Percentiles rank a stretch among this genome's conserved stretches.
These are phyloP conservation scores for Heliconius nattereri DNA, from an alignment of 1,140 invertebrate species.

Conservation along the genomic window DNA sequence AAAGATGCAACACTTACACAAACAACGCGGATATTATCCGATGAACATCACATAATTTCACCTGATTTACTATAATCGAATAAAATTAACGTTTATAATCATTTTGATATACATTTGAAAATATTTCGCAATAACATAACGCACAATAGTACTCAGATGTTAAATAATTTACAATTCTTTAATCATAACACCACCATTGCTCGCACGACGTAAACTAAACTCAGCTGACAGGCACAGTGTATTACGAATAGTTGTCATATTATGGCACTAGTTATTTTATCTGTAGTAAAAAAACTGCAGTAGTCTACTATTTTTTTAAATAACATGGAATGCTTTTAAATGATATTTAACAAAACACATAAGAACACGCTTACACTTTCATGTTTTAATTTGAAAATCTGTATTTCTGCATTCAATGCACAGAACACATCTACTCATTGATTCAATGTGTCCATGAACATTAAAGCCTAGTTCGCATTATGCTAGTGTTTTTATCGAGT, in stretches of 20 bases:
- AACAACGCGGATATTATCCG: slow-evolving; percentile 30
- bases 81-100: slow-evolving; percentile 20
- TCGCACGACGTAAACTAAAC: slow-evolving; percentile 58
- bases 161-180: slow-evolving; percentile 39
- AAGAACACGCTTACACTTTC: no score
- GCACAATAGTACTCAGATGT: slow-evolving; percentile 34
- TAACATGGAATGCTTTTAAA: no score
- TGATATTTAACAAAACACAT: no score
- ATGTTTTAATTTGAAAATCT: no score
- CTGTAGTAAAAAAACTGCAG: neutral
- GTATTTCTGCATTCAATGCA: no score
- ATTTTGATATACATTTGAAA: slow-evolving; percentile 19
- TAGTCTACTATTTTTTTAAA: neutral
- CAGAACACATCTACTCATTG: no score
- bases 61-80: slow-evolving; percentile 5
- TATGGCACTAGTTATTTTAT: slow-evolving; percentile 5
- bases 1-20: slow-evolving; percentile 61
- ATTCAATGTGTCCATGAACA: no score
- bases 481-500: no score
- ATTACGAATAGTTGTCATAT: slow-evolving; percentile 4
- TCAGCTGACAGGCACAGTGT: slow-evolving; percentile 57
- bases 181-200: slow-evolving; percentile 66
- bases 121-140: slow-evolving; percentile 23
- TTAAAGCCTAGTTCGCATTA: no score
- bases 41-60: slow-evolving; percentile 27